Conservation (phyloP, 2,113 vertebrate genomes). For the Corythornis vintsioides region DNA sequence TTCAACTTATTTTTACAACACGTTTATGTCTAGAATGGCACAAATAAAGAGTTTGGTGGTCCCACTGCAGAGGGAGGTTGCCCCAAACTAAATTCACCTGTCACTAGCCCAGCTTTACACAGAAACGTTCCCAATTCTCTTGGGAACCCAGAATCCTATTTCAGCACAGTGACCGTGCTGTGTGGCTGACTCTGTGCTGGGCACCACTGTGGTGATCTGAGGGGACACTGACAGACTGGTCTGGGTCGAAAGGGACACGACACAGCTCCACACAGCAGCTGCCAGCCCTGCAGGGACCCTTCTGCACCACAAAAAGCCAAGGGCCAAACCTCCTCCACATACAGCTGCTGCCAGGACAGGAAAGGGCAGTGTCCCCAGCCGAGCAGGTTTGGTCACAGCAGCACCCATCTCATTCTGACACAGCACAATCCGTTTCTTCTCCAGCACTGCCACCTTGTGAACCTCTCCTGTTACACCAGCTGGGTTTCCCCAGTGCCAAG, state of each 20-base stretch:
- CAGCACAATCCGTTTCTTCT: neutral
- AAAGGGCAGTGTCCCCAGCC: neutral
- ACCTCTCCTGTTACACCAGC: accelerated
- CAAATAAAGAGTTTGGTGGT: no score
- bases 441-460: slow-evolving; percentile 3
- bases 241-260: accelerated
- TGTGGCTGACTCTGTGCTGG: no score
- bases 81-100: no score
- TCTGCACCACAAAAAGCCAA: accelerated
- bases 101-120: neutral
- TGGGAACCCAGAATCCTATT: accelerated
- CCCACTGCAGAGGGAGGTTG: neutral
- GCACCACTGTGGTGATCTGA: accelerated
- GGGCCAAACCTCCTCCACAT: accelerated
- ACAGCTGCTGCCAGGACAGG: accelerated
- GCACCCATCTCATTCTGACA: neutral
- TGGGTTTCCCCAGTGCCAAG: accelerated
- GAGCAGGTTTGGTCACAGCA: neutral
- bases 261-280: accelerated
- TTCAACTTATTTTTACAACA: neutral
- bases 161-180: accelerated
- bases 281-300: neutral
- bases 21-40: neutral
- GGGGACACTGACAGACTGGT: neutral
- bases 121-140: no score